Percentiles rank a stretch among this genome's conserved stretches.
These are phyloP conservation scores for Trichoplusia ni DNA, from an alignment of 1,140 invertebrate genomes.

Conservation along the genomic window DNA sequence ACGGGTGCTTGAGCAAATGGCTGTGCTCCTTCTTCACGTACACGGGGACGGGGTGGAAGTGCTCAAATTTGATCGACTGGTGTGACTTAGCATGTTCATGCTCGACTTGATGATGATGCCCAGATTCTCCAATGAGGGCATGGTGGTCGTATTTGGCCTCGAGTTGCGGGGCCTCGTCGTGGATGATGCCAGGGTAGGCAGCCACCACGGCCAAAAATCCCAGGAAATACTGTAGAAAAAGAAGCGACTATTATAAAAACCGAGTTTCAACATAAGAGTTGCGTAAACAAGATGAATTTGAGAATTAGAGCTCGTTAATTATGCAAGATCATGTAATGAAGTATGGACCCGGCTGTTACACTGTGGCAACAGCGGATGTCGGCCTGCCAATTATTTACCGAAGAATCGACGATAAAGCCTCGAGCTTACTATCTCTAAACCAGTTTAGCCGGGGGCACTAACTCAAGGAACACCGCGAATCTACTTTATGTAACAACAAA, in stretches of 20 bases:
- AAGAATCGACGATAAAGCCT: constrained; percentile 33
- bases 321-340: not conserved
- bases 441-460: constrained; percentile 42
- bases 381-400: constrained; percentile 34
- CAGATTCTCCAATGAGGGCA: constrained; percentile 79
- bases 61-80: constrained; percentile 85
- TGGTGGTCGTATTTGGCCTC: constrained; percentile 69
- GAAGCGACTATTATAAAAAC: not conserved
- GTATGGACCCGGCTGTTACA: not conserved
- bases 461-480: constrained; percentile 44
- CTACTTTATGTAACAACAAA: constrained; percentile 60
- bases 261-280: not conserved
- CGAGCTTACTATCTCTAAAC: constrained; percentile 37
- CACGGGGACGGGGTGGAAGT: constrained; percentile 85
- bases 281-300: not conserved
- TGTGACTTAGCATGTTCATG: constrained; percentile 85
- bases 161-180: constrained; percentile 70
- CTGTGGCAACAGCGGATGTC: constrained; percentile 30
- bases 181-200: constrained; percentile 75
- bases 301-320: not conserved
- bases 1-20: constrained; percentile 83
- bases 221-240: constrained; percentile 74
- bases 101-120: constrained; percentile 82
- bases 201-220: constrained; percentile 73
- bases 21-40: constrained; percentile 85